These are phyloP conservation scores for Andrena camellia DNA, from an alignment of 2,888 invertebrate genomes.

Conservation along the genomic window DNA sequence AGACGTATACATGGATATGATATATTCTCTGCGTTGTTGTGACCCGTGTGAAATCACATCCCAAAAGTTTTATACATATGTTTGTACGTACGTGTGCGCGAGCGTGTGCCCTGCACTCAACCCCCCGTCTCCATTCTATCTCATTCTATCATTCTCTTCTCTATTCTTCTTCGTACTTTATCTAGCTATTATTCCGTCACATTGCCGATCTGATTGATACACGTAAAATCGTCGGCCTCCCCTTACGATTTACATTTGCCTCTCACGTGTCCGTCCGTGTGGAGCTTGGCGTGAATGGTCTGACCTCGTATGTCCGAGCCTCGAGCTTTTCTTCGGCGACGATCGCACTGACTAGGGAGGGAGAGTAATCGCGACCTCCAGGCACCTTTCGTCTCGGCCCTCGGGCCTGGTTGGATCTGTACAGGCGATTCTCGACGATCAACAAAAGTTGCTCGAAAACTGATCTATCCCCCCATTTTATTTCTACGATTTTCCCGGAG, in stretches of 20 bases:
- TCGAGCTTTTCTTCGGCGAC: conserved; percentile 59
- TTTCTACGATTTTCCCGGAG: background rate
- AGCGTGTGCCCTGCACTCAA: conserved; percentile 83
- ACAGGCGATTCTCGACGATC: conserved; percentile 13
- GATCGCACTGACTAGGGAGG: conserved; percentile 39
- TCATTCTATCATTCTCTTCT: conserved; percentile 45
- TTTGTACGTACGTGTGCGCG: conserved; percentile 85
- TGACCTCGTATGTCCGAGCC: conserved; percentile 71
- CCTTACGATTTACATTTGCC: conserved; percentile 40
- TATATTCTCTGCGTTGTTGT: conserved; percentile 90
- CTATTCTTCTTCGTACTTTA: conserved; percentile 42
- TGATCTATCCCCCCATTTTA: background rate
- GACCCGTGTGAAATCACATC: conserved; percentile 91
- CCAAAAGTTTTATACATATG: conserved; percentile 85
- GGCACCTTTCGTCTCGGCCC: background rate
- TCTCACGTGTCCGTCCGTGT: conserved; percentile 82
- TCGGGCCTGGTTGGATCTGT: background rate
- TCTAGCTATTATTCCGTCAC: conserved; percentile 18
- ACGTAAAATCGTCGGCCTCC: conserved; percentile 23
- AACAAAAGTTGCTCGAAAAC: conserved; percentile 10
- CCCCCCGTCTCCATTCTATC: conserved; percentile 52
- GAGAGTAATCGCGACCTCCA: background rate
- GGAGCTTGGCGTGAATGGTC: conserved; percentile 82
- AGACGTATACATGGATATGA: conserved; percentile 74
- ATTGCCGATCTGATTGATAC: conserved; percentile 44